phyloP scores from a whole-genome alignment of 2,797 vertebrate genomes.

The Centroberyx gerrardi region DNA sequence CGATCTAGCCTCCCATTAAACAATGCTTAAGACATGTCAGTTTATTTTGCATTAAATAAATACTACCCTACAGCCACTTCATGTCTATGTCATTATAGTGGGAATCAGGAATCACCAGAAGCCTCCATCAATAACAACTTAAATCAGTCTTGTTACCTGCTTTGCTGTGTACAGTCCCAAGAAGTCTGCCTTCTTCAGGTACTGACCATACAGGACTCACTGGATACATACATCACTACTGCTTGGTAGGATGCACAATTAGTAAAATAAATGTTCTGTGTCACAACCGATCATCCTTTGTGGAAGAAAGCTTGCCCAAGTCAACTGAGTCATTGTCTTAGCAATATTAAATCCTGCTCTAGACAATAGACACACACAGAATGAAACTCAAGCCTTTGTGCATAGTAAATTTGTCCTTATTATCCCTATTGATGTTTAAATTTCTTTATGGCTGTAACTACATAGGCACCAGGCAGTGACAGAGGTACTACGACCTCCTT shows the following conservation, averaged over 20 bases:
- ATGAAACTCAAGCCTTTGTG: slow-evolving; percentile 82
- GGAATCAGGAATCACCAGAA: background rate
- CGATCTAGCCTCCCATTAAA: background rate
- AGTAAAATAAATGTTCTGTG: slow-evolving; percentile 24
- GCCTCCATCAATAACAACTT: slow-evolving; percentile 17
- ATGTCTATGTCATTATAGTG: slow-evolving; percentile 3
- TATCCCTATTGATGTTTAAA: slow-evolving; percentile 94
- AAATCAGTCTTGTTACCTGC: slow-evolving; percentile 8
- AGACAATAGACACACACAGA: slow-evolving; percentile 20
- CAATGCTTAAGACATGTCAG: background rate
- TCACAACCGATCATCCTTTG: slow-evolving; percentile 44
- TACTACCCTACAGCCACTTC: background rate
- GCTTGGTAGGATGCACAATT: slow-evolving; percentile 14
- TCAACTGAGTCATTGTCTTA: slow-evolving; percentile 86
- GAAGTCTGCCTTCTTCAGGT: slow-evolving; percentile 3
- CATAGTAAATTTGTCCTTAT: slow-evolving; percentile 94
- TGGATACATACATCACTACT: slow-evolving; percentile 2
- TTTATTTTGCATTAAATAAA: slow-evolving; percentile 3
- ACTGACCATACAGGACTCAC: background rate
- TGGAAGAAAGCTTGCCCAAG: slow-evolving; percentile 88
- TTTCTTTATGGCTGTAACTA: slow-evolving; percentile 94
- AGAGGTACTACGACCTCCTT: slow-evolving; percentile 94
- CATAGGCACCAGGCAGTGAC: slow-evolving; percentile 92
- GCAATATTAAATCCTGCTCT: background rate
- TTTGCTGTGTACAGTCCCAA: background rate